Base-by-base conservation (phyloP, 2,888 invertebrate genomes). In the Hydroisotoma schaefferi region DNA sequence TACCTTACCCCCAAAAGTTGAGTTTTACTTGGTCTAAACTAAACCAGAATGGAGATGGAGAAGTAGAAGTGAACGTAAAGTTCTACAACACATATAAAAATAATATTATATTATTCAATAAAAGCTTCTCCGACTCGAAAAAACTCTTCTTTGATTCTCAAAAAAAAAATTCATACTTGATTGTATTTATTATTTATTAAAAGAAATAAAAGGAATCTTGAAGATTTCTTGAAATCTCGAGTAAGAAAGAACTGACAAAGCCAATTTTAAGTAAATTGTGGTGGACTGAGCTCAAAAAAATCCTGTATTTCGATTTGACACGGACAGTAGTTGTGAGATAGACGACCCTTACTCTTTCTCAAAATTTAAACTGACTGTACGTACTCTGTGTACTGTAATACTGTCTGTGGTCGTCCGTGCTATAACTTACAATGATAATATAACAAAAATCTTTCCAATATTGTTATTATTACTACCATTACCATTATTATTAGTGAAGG, bases 1-100 rank as follows among this genome's bases (percentile, higher is more conserved):
- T 61, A 61, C 61, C 61, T 61, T 57, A 61, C 61, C 61, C 61
- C 44, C 46, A 57, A 55, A 61, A 61, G 57, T 61, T 57, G 61
- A 58, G 54, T 49, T 58, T 18, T 28, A 25, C 38, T 29, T 28
- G 49, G 51, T 40, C 18, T 2, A 40, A 56, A 28, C 22, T 12
- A 33, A 56, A 28, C 22, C 18, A 33, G 57, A 61, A 57, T 29
- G 28, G 55, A 53, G 44, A 48, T 57, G 54, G 61, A 53, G 56
- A 61, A 57, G 54, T 57, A 53, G 56, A 61, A 57, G 48, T 29
- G 57, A 57, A 57, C 44, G 38, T 57, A 48, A 38, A 43, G 51
- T 43, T 40, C 40, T 20, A 40, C 40, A 47, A 10, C 10, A 33
- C 15, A 33, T 15, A 15, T 12, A 15, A 33, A 22, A n/a, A 43